phyloP scores from a whole-genome alignment of 1,140 invertebrate species.

The Condylostylus longicornis region DNA sequence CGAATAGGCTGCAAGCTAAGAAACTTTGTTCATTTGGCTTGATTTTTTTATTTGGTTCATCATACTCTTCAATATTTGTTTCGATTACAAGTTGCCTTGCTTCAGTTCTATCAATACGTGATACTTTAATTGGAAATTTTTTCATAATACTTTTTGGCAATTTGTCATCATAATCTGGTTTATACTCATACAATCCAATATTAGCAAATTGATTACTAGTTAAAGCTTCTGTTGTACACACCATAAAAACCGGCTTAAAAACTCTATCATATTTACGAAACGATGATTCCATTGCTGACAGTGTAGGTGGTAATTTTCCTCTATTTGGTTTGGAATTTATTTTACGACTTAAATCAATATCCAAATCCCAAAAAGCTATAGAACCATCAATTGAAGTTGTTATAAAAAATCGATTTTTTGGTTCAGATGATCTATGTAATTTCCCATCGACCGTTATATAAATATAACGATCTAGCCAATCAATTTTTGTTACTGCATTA shows the following conservation, averaged over 20 bases:
- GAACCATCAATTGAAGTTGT: constrained; percentile 48
- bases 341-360: constrained; percentile 16
- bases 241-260: constrained; percentile 42
- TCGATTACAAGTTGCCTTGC: too few species aligned
- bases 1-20: too few species aligned
- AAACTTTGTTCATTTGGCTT: too few species aligned
- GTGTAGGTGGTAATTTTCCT: constrained; percentile 35
- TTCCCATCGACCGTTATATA: constrained; percentile 43
- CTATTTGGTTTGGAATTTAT: constrained; percentile 6
- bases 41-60: too few species aligned
- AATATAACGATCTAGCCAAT: constrained; percentile 47
- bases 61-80: too few species aligned
- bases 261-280: constrained; percentile 39
- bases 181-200: too few species aligned
- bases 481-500: constrained; percentile 43
- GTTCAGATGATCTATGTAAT: constrained; percentile 27
- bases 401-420: constrained; percentile 41
- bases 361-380: constrained; percentile 55
- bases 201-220: too few species aligned
- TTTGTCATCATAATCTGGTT: too few species aligned
- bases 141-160: too few species aligned
- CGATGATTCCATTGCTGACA: constrained; percentile 39
- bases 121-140: too few species aligned
- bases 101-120: too few species aligned
- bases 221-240: constrained; percentile 33